Percentiles rank a stretch among this genome's conserved stretches.
Evolutionary conservation across 2,888 invertebrate genomes (phyloP).

Genomic region (Rugalucina vietnamica): DNA sequence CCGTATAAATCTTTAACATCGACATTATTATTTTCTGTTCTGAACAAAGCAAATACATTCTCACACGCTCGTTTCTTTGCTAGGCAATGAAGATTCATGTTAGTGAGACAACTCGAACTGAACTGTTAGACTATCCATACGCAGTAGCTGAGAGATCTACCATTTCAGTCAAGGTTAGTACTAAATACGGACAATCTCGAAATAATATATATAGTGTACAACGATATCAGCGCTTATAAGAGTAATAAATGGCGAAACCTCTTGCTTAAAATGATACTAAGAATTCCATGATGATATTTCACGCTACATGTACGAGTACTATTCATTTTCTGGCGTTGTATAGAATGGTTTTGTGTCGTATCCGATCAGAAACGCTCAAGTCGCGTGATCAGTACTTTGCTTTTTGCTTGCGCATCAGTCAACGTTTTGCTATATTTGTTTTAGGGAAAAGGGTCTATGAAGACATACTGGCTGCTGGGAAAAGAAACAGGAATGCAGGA

Average conservation of each 20-base stretch:
- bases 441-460: slow-evolving; percentile 78
- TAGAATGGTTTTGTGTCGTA: no score
- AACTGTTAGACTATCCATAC: slow-evolving; percentile 89
- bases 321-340: no score
- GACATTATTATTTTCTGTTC: no score
- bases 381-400: neutral
- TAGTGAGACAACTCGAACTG: slow-evolving; percentile 93
- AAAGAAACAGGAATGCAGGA: slow-evolving; percentile 43
- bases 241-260: no score
- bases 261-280: no score
- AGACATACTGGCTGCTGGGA: slow-evolving; percentile 75
- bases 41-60: neutral
- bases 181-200: no score
- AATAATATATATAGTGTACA: neutral
- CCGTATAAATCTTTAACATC: no score
- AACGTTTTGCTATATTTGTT: neutral
- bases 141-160: slow-evolving; percentile 86
- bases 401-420: neutral
- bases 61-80: no score
- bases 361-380: no score
- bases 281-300: no score
- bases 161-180: slow-evolving; percentile 91
- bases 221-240: no score
- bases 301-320: no score
- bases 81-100: slow-evolving; percentile 96